Base-by-base conservation (phyloP, 1,140 invertebrate genomes). In the Atta colombica region DNA sequence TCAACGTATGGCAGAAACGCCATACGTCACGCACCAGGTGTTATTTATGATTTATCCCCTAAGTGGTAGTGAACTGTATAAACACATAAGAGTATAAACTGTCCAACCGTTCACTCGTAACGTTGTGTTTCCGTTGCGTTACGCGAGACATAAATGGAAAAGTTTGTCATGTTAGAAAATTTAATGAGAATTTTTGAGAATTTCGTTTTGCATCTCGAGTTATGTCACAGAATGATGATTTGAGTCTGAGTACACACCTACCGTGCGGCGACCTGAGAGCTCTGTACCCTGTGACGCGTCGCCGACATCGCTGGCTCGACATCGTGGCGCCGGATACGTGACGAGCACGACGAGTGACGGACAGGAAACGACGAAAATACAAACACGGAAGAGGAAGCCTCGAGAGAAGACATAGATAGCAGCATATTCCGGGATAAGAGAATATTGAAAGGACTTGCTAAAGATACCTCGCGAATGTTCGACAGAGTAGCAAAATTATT, bases 311-410 rank as follows among this genome's bases (percentile, higher is more conserved):
- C 55, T 39, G 89, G 49, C 87, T 78, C 87, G 90, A 87, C 90
- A 80, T 28, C 74, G 87, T 63, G 89, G 89, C 90, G 90, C 90
- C 90, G 77, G 74, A 71, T 78, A 90, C 85, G 89, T 69, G 87
- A 77, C 77, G 61, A 81, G 71, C 60, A 82, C 85, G 55, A 78
- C 87, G 78, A 66, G 55, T 21, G 35, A 58, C 18, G 63, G 65
- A 58, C 14, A 39, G 60, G 58, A 77, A 65, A n/a, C 35, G 21
- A 45, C 45, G 21, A n/a, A 77, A 31, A 89, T 31, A 39, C 63
- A 77, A 10, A 78, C 8, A 77, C 25, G 49, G 39, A 53, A 69
- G 58, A 84, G 68, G 31, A 39, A 16, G 61, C 61, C 39, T 51
- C 28, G 2, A 18, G 12, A 35, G n/a, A 86, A 51, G 25, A 77